These are phyloP conservation scores for Apotomis betuletana DNA, from an alignment of 2,888 invertebrate species.

Conservation along the genomic window DNA sequence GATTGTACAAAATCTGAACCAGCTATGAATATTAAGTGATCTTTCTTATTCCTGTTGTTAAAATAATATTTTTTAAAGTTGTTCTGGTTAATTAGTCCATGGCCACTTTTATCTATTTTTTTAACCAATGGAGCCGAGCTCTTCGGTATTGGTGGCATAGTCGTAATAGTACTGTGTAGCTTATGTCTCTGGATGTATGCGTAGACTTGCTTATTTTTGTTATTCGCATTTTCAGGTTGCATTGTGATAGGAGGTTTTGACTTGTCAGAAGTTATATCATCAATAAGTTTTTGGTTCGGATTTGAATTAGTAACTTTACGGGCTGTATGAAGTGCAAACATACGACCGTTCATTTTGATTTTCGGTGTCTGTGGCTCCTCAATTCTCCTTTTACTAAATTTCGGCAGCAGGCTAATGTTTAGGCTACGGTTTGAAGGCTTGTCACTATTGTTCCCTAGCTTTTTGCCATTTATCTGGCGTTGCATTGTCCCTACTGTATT, in stretches of 20 bases:
- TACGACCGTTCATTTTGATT: not conserved
- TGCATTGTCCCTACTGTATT: conserved; percentile 54
- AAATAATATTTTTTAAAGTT: conserved; percentile 2
- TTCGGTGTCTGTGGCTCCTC: not conserved
- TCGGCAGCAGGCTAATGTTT: conserved; percentile 63
- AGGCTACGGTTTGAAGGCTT: conserved; percentile 51
- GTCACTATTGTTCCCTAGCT: conserved; percentile 31
- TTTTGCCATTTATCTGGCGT: not conserved
- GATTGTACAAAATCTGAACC: conserved; percentile 6
- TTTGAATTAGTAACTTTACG: not conserved
- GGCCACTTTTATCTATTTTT: not conserved
- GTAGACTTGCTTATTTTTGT: not conserved
- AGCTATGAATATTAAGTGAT: not conserved
- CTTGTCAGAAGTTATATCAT: not conserved
- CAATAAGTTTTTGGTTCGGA: not conserved
- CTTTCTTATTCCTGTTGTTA: not conserved
- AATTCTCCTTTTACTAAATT: not conserved
- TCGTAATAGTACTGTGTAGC: not conserved
- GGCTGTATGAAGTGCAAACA: not conserved
- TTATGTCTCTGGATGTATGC: not conserved
- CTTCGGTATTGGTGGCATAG: not conserved
- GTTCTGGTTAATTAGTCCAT: not conserved
- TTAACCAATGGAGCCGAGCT: not conserved
- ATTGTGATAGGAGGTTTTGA: not conserved
- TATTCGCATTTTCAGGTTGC: not conserved